These are phyloP conservation scores for Rhabdophis nuchalis DNA, from an alignment of 2,797 vertebrate genomes.

Conservation along the genomic window DNA sequence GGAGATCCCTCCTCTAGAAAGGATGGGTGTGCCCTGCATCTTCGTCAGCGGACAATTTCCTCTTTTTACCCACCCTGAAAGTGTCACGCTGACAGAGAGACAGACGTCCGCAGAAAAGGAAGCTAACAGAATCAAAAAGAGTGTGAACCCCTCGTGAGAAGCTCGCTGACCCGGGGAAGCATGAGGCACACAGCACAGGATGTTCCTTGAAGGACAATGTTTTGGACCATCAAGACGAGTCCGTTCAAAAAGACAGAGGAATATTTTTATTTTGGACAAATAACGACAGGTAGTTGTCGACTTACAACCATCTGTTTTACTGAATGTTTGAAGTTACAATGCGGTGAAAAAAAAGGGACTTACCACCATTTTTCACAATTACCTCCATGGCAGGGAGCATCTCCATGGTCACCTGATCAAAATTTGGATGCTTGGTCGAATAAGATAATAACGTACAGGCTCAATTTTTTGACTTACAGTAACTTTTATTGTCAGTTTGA, in stretches of 20 bases:
- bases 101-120: not conserved
- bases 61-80: constrained; percentile 3
- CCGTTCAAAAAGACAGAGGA: not conserved
- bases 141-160: not conserved
- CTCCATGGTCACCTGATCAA: too few species aligned
- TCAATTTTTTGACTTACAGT: too few species aligned
- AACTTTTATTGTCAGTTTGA: too few species aligned
- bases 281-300: not conserved
- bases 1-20: not conserved
- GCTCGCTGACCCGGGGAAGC: not conserved
- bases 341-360: too few species aligned
- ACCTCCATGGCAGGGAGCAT: too few species aligned
- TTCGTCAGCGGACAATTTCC: constrained; percentile 11
- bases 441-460: too few species aligned
- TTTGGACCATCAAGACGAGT: too few species aligned
- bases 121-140: not conserved
- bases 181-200: not conserved
- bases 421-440: too few species aligned
- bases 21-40: not conserved
- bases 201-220: not conserved
- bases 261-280: not conserved
- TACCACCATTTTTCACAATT: too few species aligned
- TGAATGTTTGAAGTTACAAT: too few species aligned
- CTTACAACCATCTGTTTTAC: too few species aligned
- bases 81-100: not conserved